These are phyloP conservation scores for Timema podura DNA, from an alignment of 2,888 invertebrate species.

Conservation along the genomic window DNA sequence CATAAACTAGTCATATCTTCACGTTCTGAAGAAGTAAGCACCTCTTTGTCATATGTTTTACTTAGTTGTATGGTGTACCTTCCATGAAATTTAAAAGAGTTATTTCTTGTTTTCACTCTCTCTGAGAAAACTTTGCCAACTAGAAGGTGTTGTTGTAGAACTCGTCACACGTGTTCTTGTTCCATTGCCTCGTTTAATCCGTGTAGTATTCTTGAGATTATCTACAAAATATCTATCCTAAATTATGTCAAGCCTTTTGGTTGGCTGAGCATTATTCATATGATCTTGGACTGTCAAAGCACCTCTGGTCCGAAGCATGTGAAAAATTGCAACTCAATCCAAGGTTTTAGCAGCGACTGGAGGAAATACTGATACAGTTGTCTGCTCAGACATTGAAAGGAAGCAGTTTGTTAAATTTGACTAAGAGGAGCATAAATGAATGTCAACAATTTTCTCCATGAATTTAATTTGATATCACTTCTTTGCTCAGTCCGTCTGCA, in stretches of 20 bases:
- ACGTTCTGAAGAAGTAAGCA: not conserved
- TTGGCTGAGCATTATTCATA: not conserved
- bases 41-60: not conserved
- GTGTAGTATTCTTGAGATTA: not conserved
- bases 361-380: too few species aligned
- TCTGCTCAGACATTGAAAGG: not conserved
- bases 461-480: too few species aligned
- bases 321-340: not conserved
- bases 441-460: too few species aligned
- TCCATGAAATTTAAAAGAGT: not conserved
- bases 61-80: not conserved
- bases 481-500: too few species aligned
- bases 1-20: not conserved
- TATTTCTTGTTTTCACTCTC: not conserved
- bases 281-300: not conserved
- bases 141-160: not conserved
- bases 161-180: not conserved
- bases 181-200: not conserved
- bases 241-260: slow-evolving; percentile 10
- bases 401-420: not conserved
- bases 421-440: not conserved
- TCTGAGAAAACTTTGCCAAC: slow-evolving; percentile 3
- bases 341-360: too few species aligned
- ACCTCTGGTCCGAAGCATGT: not conserved
- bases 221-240: not conserved